phyloP scores from a whole-genome alignment of 2,113 vertebrate species.

The Osmerus eperlanus region DNA sequence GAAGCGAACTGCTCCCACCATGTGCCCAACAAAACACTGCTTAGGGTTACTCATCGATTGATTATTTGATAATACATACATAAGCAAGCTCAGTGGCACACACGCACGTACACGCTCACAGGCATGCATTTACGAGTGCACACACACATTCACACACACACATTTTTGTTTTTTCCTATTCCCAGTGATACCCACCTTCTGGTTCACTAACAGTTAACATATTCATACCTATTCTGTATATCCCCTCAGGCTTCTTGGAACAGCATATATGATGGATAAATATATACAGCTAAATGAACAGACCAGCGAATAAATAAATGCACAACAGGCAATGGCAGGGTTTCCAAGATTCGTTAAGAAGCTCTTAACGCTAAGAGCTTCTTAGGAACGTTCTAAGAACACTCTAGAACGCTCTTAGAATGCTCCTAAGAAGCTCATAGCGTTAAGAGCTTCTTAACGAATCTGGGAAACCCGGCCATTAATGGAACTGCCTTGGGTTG shows the following conservation, averaged over 20 bases:
- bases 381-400: too few relatives aligned
- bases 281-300: constrained; percentile 41
- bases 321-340: too few relatives aligned
- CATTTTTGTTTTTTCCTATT: too few relatives aligned
- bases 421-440: too few relatives aligned
- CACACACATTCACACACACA: constrained; percentile 42
- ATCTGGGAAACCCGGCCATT: too few relatives aligned
- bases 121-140: constrained; percentile 30
- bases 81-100: background rate
- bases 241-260: background rate
- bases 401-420: too few relatives aligned
- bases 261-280: background rate
- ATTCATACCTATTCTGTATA: background rate
- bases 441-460: too few relatives aligned
- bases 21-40: constrained; percentile 50
- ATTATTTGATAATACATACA: constrained; percentile 61
- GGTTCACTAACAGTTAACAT: background rate
- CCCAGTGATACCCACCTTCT: background rate
- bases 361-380: too few relatives aligned
- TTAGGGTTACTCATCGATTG: constrained; percentile 69
- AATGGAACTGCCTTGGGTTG: constrained; percentile 55
- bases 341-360: too few relatives aligned
- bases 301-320: constrained; percentile 69
- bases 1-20: constrained; percentile 56
- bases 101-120: background rate